These are phyloP conservation scores for Avahi laniger DNA, from an alignment of 2,797 vertebrate genomes.

Conservation along the genomic window DNA sequence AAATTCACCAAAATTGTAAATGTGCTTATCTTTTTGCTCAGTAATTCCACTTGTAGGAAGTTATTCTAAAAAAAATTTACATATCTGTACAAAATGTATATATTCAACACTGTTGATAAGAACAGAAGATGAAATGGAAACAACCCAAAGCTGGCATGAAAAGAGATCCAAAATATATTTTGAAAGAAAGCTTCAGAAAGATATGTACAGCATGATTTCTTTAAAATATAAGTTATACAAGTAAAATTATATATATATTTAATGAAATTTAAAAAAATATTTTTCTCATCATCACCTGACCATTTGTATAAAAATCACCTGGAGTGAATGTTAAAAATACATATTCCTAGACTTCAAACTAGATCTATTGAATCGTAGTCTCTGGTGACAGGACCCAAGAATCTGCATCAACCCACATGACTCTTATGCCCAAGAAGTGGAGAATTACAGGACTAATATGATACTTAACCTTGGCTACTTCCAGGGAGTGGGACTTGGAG, in stretches of 20 bases:
- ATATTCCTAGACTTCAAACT: neutral
- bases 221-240: slow-evolving; percentile 17
- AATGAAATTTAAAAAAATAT: neutral
- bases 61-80: neutral
- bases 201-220: neutral
- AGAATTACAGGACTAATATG: neutral
- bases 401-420: neutral
- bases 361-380: neutral
- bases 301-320: neutral
- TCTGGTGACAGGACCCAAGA: neutral
- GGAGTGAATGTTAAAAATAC: neutral
- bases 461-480: neutral
- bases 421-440: neutral
- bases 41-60: neutral
- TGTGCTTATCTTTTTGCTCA: neutral
- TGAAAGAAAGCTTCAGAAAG: neutral
- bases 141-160: neutral
- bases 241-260: neutral
- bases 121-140: slow-evolving; percentile 31
- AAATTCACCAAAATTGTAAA: slow-evolving; percentile 5
- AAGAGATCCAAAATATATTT: neutral
- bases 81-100: neutral
- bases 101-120: neutral
- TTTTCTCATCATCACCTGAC: neutral
- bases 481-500: neutral